A percentile compares a stretch with the other conserved stretches of the same genome.
These are phyloP conservation scores for Sprattus sprattus DNA, from an alignment of 2,113 vertebrate species.

Conservation along the genomic window DNA sequence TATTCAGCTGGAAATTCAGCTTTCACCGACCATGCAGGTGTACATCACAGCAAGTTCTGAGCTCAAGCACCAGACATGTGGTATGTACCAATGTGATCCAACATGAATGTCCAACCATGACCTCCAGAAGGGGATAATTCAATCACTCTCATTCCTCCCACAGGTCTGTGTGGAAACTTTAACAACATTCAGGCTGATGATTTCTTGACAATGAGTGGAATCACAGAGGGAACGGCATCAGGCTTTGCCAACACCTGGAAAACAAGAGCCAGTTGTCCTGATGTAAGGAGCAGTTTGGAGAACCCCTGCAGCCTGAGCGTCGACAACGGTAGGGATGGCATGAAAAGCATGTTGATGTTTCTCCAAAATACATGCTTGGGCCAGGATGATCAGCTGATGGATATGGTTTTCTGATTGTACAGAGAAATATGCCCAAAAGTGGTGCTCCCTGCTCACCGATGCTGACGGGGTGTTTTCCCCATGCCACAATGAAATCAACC, in stretches of 20 bases:
- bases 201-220: slow-evolving; percentile 60
- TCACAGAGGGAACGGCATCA: slow-evolving; percentile 61
- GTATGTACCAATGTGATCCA: slow-evolving; percentile 62
- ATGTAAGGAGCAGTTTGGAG: slow-evolving; percentile 54
- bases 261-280: slow-evolving; percentile 57
- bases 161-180: slow-evolving; percentile 74
- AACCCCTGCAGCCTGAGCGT: slow-evolving; percentile 68
- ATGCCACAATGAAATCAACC: slow-evolving; percentile 79
- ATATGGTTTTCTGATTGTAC: slow-evolving; percentile 37
- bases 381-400: neutral
- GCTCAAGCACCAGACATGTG: slow-evolving; percentile 69
- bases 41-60: slow-evolving; percentile 63
- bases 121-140: neutral
- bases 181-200: slow-evolving; percentile 69
- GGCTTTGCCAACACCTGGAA: slow-evolving; percentile 73
- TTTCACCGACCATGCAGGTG: slow-evolving; percentile 78
- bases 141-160: neutral
- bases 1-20: slow-evolving; percentile 75
- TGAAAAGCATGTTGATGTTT: neutral
- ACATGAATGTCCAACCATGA: neutral
- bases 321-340: slow-evolving; percentile 62
- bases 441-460: slow-evolving; percentile 78
- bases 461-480: slow-evolving; percentile 69
- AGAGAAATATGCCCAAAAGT: slow-evolving; percentile 82
- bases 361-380: neutral